Evolutionary conservation across 2,113 vertebrate genomes (phyloP).

Genomic region (Microcebus tavaratra): DNA sequence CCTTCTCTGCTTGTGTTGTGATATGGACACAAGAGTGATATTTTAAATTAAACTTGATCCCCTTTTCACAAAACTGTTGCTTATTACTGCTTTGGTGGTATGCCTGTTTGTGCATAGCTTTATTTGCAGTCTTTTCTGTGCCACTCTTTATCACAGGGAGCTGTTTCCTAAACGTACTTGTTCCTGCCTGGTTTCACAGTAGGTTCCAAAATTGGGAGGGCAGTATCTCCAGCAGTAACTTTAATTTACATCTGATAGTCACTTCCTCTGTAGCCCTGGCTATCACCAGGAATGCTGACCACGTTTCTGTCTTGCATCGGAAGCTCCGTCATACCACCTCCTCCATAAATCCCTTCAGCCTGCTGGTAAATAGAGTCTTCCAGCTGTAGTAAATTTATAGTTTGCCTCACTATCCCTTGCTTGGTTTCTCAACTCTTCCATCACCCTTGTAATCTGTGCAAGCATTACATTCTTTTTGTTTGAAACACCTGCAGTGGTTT

Average conservation of each 20-base stretch:
- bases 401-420: neutral
- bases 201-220: neutral
- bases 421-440: neutral
- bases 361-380: neutral
- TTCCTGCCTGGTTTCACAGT: neutral
- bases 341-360: neutral
- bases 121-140: rapidly evolving
- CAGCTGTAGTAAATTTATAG: neutral
- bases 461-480: neutral
- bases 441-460: neutral
- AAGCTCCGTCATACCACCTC: neutral
- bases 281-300: rapidly evolving
- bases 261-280: too few species aligned
- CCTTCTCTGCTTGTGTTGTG: too few species aligned
- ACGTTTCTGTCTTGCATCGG: rapidly evolving
- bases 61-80: neutral
- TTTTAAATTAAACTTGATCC: neutral
- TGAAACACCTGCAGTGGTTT: neutral
- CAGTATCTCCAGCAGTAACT: too few species aligned
- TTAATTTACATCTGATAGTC: rapidly evolving
- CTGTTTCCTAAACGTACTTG: neutral
- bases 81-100: neutral
- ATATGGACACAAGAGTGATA: neutral
- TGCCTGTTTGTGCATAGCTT: neutral
- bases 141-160: neutral